Base-by-base conservation (phyloP, 2,888 invertebrate species). In the Chelonus formosanus region DNA sequence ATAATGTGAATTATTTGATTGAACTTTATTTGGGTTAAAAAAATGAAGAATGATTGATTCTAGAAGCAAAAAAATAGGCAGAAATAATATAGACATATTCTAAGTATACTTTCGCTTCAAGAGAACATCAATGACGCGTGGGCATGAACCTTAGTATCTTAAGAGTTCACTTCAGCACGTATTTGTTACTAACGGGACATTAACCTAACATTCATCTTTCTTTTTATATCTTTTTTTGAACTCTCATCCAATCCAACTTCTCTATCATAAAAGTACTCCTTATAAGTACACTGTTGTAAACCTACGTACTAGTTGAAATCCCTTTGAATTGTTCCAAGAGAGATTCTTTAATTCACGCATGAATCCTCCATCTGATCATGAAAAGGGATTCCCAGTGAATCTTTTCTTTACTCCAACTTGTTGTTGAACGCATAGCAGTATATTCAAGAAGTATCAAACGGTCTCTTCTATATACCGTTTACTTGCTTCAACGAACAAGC, bases 401-500 rank as follows among this genome's bases (percentile, higher is more conserved):
- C 40, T 40, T 40, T 40, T 40, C 40, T 4, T 40, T 3, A 40
- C 40, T 40, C 3, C 3, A 40, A 40, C 5, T 40, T 20, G 20
- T 7, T 40, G 31, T 34, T 57, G 31, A 43, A 31, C 43, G 43
- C 20, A 20, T 52, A 32, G 52, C 20, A 35, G 20, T 40, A 55
- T 57, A 55, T 57, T 31, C 20, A 60, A 43, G 20, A 20, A 20
- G 53, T 53, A 10, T 52, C 45, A 35, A 65, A 54, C 65, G 65
- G 65, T 65, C 53, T 65, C 64, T 40, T 50, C 63, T 34, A 59
- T 54, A 53, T 65, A 65, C 59, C 65, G 65, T 65, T 65, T 59
- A 65, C 59, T 65, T 65, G 58, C 59, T 54, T 54, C 45, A 54
- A n/a, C 59, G 59, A 65, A 65, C 64, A 64, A 58, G 20, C n/a